Percentiles rank a stretch among this genome's conserved stretches.
Evolutionary conservation across 1,140 invertebrate genomes (phyloP).

Genomic region (Callitettix versicolor): DNA sequence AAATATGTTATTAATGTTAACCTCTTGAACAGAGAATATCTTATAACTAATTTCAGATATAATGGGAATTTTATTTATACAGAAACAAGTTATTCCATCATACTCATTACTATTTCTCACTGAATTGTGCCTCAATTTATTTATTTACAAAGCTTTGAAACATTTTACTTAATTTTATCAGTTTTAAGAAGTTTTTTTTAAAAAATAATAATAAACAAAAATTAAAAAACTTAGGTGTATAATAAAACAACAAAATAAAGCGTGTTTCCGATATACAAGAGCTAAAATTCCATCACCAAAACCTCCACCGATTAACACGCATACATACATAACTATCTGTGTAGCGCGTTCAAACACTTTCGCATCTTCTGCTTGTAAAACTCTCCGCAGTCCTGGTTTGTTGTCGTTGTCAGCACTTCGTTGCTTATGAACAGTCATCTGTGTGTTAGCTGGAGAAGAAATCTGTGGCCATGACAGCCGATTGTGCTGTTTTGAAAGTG

Average conservation of each 20-base stretch:
- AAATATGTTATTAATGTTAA: no score
- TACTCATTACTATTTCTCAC: no score
- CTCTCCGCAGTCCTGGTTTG: slow-evolving; percentile 30
- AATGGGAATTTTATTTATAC: no score
- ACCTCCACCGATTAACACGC: background rate
- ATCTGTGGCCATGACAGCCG: slow-evolving; percentile 9
- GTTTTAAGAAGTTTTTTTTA: no score
- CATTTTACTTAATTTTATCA: no score
- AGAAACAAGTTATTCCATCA: no score
- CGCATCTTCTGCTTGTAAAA: slow-evolving; percentile 48
- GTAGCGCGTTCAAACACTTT: slow-evolving; percentile 70
- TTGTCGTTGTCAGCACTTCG: slow-evolving; percentile 34
- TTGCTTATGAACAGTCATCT: slow-evolving; percentile 28
- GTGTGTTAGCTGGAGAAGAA: background rate
- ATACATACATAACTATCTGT: slow-evolving; percentile 75
- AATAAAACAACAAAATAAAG: background rate
- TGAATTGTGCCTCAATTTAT: no score
- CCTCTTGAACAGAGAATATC: no score
- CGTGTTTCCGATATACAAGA: background rate
- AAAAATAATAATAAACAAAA: no score
- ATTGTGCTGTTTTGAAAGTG: background rate
- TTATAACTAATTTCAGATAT: no score
- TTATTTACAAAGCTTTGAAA: no score
- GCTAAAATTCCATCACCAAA: slow-evolving; percentile 5
- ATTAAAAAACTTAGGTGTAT: no score